phyloP scores from a whole-genome alignment of 2,113 vertebrate species.

The Penelope pileata region DNA sequence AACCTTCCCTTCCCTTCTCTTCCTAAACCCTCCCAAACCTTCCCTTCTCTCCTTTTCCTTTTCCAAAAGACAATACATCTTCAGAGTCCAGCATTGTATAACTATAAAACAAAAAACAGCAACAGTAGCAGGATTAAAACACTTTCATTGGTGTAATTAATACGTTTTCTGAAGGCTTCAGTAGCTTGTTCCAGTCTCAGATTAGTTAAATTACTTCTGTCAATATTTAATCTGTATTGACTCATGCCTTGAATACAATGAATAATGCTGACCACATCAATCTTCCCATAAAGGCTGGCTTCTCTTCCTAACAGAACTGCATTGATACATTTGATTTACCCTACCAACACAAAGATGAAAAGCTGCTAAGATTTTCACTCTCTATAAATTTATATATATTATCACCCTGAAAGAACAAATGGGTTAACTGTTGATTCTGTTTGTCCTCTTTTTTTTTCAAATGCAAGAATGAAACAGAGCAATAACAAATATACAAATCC shows the following conservation, averaged over 20 bases:
- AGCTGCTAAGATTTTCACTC: slow-evolving; percentile 43
- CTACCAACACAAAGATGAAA: slow-evolving; percentile 14
- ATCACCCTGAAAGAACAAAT: neutral
- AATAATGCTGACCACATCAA: slow-evolving; percentile 23
- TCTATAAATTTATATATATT: neutral
- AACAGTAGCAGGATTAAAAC: neutral
- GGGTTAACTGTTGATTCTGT: neutral
- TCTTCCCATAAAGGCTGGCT: slow-evolving; percentile 38
- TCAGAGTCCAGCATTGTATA: neutral
- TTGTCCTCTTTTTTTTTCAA: neutral
- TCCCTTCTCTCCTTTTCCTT: neutral
- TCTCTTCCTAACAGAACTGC: slow-evolving; percentile 29
- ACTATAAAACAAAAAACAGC: neutral
- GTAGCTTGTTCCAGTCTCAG: neutral
- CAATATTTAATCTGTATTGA: slow-evolving; percentile 70
- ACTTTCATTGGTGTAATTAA: neutral
- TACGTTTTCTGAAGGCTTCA: slow-evolving; percentile 19
- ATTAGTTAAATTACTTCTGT: slow-evolving; percentile 4
- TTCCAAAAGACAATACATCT: slow-evolving; percentile 3
- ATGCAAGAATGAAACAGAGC: neutral
- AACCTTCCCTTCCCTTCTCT: no score
- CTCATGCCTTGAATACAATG: slow-evolving; percentile 24
- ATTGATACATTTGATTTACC: slow-evolving; percentile 36
- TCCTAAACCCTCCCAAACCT: no score
- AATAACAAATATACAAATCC: neutral